A percentile compares a stretch with the other conserved stretches of the same genome.
Evolutionary conservation across 1,140 invertebrate genomes (phyloP).

Genomic region (Mya arenaria): DNA sequence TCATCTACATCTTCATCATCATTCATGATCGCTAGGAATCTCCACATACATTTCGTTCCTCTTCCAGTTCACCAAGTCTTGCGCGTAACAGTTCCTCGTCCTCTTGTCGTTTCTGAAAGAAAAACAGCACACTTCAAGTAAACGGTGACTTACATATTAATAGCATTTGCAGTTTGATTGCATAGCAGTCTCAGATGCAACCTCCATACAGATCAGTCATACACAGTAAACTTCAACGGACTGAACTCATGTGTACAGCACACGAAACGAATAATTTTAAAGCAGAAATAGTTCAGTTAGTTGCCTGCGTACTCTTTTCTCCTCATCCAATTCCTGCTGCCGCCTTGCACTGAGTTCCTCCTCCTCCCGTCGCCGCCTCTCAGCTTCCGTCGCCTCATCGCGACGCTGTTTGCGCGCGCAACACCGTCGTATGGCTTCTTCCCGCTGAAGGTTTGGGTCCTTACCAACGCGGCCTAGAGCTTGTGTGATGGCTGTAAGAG

Average conservation of each 20-base stretch:
- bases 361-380: constrained; percentile 57
- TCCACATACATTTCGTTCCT: constrained; percentile 79
- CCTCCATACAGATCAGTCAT: too few relatives aligned
- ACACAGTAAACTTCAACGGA: too few relatives aligned
- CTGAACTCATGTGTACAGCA: too few relatives aligned
- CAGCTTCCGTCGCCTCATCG: constrained; percentile 58
- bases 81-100: constrained; percentile 59
- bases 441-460: constrained; percentile 86
- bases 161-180: too few relatives aligned
- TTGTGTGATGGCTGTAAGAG: constrained; percentile 84
- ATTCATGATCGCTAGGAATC: too few relatives aligned
- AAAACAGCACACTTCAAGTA: not conserved
- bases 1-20: too few relatives aligned
- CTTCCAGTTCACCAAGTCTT: constrained; percentile 81
- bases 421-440: constrained; percentile 67
- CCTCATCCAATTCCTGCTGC: constrained; percentile 58
- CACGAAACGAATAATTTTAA: too few relatives aligned
- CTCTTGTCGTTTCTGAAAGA: constrained; percentile 52
- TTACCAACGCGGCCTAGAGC: constrained; percentile 83
- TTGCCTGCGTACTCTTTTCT: constrained; percentile 64
- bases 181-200: too few relatives aligned
- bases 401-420: constrained; percentile 79
- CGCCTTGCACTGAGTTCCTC: constrained; percentile 59
- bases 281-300: too few relatives aligned
- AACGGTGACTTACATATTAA: too few relatives aligned